A percentile compares a stretch with the other conserved stretches of the same genome.
phyloP scores from a whole-genome alignment of 1,140 invertebrate species.

The Oscheius sp. region DNA sequence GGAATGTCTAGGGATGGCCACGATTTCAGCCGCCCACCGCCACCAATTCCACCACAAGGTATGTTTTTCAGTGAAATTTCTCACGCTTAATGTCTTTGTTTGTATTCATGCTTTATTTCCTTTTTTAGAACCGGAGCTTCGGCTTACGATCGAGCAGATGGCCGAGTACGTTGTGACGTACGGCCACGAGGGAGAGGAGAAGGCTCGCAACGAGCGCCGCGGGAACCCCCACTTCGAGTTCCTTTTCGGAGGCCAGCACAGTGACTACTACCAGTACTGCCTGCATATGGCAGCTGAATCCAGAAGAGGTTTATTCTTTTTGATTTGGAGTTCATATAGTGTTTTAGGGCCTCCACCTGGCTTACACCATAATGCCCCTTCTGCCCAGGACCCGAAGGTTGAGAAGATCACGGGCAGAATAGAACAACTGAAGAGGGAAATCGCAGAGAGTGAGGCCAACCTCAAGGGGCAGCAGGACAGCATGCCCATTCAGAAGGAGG shows the following conservation, averaged over 20 bases:
- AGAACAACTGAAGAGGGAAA: slow-evolving; percentile 35
- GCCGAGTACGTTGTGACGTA: slow-evolving; percentile 4
- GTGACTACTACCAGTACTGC: not conserved
- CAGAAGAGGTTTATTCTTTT: not conserved
- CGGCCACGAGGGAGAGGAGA: slow-evolving; percentile 11
- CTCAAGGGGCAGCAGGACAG: slow-evolving; percentile 47
- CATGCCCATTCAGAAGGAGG: slow-evolving; percentile 42
- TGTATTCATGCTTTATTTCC: too few species aligned
- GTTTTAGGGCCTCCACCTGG: not conserved
- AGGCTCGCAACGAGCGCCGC: not conserved
- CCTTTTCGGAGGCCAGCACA: not conserved
- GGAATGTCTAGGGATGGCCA: too few species aligned
- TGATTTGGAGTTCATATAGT: not conserved
- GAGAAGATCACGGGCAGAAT: slow-evolving; percentile 14
- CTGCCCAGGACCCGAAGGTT: not conserved
- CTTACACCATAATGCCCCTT: too few species aligned
- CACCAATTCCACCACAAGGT: too few species aligned
- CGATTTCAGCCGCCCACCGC: too few species aligned
- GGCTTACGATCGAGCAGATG: not conserved
- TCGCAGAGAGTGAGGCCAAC: slow-evolving; percentile 46
- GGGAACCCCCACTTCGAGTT: not conserved
- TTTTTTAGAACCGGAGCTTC: slow-evolving; percentile 18
- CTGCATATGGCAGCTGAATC: not conserved
- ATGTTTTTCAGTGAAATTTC: too few species aligned
- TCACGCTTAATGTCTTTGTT: too few species aligned